Conservation (phyloP, 2,888 invertebrate genomes). For the Crossocerus cetratus region DNA sequence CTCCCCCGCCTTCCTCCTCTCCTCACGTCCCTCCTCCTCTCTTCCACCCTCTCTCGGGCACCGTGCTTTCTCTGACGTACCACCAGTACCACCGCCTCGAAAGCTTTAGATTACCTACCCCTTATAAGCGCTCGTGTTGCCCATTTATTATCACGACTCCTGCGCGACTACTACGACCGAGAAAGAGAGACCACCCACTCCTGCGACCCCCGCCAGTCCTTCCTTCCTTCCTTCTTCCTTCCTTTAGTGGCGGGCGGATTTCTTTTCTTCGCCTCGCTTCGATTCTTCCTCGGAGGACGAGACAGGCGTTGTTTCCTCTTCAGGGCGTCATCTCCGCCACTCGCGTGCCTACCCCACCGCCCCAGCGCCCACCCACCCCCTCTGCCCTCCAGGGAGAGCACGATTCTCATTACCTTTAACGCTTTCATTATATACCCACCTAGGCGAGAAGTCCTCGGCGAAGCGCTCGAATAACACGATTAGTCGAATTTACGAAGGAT, state of each 20-base stretch:
- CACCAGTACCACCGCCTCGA: slow-evolving; percentile 63
- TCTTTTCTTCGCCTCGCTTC: slow-evolving; percentile 12
- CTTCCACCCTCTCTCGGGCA: not conserved
- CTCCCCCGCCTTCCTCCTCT: slow-evolving; percentile 38
- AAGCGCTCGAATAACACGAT: slow-evolving; percentile 48
- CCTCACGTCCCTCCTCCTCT: slow-evolving; percentile 1
- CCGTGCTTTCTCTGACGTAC: slow-evolving; percentile 31
- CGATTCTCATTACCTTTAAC: slow-evolving; percentile 46
- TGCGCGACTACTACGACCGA: slow-evolving; percentile 65
- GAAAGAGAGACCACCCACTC: slow-evolving; percentile 55
- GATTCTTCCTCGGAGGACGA: not conserved
- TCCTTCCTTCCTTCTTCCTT: slow-evolving; percentile 11
- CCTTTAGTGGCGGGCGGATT: slow-evolving; percentile 12
- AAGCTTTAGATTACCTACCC: slow-evolving; percentile 76
- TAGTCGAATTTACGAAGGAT: slow-evolving; percentile 47
- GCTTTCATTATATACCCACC: slow-evolving; percentile 16
- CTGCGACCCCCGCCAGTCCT: slow-evolving; percentile 36
- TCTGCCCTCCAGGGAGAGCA: not conserved
- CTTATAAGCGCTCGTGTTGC: slow-evolving; percentile 77
- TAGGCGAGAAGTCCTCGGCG: not conserved
- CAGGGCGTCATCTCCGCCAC: not conserved
- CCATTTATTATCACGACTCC: slow-evolving; percentile 75
- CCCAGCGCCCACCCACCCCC: not conserved
- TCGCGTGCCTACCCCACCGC: not conserved
- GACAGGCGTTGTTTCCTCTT: not conserved